Percentiles rank a stretch among this genome's conserved stretches.
phyloP scores from a whole-genome alignment of 2,797 vertebrate species.

The Pteronotus mesoamericanus region DNA sequence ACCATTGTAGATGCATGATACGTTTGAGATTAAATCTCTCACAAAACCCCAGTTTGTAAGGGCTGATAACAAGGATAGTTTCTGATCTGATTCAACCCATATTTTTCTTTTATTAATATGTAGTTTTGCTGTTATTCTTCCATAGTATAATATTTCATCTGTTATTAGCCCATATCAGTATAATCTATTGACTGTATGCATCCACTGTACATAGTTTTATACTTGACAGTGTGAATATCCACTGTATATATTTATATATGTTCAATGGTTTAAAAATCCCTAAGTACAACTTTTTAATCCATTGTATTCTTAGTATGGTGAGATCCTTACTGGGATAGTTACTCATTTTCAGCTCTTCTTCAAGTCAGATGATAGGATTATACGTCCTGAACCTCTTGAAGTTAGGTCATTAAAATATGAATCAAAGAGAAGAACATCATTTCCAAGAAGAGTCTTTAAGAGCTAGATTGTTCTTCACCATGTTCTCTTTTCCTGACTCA shows the following conservation, averaged over 20 bases:
- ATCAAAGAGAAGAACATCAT: neutral
- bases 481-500: neutral
- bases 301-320: neutral
- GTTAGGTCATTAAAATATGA: neutral
- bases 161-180: neutral
- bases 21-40: neutral
- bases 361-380: neutral
- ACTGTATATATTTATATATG: neutral
- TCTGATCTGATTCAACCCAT: neutral
- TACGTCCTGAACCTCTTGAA: neutral
- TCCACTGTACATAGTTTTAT: neutral
- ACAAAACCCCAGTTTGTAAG: neutral
- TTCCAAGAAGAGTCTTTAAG: neutral
- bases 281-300: neutral
- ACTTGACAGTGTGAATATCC: neutral
- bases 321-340: neutral
- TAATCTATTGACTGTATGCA: neutral
- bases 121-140: neutral
- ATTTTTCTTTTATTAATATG: neutral
- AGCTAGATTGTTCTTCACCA: neutral
- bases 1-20: neutral
- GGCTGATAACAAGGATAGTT: neutral
- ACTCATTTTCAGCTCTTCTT: neutral
- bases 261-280: neutral
- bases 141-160: neutral